Percentiles rank a stretch among this genome's conserved stretches.
These are phyloP conservation scores for Dryoscopus gambensis DNA, from an alignment of 2,113 vertebrate species.

Conservation along the genomic window DNA sequence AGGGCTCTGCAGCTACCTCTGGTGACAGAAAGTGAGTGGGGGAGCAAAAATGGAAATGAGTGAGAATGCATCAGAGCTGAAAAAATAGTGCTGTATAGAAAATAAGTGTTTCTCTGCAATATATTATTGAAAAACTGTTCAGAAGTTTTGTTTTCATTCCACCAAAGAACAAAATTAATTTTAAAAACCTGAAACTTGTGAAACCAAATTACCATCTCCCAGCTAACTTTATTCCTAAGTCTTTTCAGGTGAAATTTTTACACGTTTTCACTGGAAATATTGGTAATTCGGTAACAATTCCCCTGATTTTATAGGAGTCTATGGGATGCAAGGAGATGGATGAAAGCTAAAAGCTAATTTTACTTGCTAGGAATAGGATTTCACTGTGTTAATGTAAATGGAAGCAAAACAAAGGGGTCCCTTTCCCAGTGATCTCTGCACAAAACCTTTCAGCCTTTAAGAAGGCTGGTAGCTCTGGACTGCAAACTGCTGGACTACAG, in stretches of 20 bases:
- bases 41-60: neutral
- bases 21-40: neutral
- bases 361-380: neutral
- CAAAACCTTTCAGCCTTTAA: neutral
- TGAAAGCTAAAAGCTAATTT: neutral
- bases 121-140: neutral
- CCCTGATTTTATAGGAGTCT: neutral
- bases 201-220: neutral
- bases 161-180: neutral
- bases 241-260: neutral
- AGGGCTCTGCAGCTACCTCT: slow-evolving; percentile 10
- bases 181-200: neutral
- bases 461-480: neutral
- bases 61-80: neutral
- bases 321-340: neutral
- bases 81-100: neutral
- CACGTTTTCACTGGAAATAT: neutral
- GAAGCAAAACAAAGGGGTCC: neutral
- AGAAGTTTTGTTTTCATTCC: neutral
- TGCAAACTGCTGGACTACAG: neutral
- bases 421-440: neutral
- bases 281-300: neutral
- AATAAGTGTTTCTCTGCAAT: neutral
- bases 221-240: neutral
- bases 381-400: neutral